A percentile compares a stretch with the other conserved stretches of the same genome.
Conservation (phyloP, 2,797 vertebrate species). For the Rhinoraja longicauda region DNA sequence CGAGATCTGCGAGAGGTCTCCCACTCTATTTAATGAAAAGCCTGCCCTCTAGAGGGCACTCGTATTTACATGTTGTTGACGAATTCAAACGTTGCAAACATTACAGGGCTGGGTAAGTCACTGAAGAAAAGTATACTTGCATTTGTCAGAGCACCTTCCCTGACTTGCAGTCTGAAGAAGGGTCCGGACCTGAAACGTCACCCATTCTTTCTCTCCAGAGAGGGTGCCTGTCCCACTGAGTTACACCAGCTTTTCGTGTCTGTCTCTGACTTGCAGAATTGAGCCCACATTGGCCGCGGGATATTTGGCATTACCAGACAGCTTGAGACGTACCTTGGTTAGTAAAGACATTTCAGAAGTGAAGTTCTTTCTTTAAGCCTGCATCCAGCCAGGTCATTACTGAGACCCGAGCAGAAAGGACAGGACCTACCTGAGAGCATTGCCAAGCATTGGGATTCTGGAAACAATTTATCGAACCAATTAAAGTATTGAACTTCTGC, state of each 20-base stretch:
- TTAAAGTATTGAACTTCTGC: not conserved
- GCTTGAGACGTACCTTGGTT: not conserved
- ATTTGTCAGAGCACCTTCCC: not conserved
- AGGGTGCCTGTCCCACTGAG: too few species aligned
- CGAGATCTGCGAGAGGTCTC: too few species aligned
- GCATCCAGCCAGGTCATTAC: too few species aligned
- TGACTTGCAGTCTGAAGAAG: not conserved
- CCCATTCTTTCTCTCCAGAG: too few species aligned
- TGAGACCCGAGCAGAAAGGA: not conserved
- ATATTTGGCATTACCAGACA: not conserved
- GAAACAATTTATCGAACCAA: constrained; percentile 24
- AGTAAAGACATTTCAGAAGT: not conserved
- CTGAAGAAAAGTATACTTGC: not conserved
- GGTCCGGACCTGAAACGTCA: too few species aligned
- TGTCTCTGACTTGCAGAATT: too few species aligned
- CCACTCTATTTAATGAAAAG: too few species aligned
- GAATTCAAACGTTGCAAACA: too few species aligned
- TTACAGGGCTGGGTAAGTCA: not conserved
- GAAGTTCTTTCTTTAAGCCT: not conserved
- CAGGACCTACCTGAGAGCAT: not conserved
- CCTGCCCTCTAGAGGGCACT: too few species aligned
- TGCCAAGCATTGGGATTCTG: not conserved
- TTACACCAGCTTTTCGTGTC: too few species aligned
- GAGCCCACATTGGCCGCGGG: not conserved
- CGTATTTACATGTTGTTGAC: too few species aligned